phyloP scores from a whole-genome alignment of 2,113 vertebrate species.

The Cololabis saira region DNA sequence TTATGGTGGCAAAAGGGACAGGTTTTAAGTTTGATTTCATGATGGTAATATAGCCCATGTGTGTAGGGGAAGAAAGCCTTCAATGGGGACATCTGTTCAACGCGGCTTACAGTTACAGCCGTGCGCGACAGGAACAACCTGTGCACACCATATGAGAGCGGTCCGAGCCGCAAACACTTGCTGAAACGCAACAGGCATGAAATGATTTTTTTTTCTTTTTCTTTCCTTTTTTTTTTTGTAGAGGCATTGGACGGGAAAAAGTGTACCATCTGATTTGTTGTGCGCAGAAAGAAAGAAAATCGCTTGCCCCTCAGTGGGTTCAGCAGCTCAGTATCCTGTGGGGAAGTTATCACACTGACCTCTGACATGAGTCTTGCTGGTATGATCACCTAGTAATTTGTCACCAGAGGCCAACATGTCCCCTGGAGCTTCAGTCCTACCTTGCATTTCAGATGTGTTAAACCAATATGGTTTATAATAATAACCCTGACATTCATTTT shows the following conservation, averaged over 20 bases:
- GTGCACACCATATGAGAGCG: slow-evolving; percentile 80
- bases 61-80: slow-evolving; percentile 92
- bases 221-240: not conserved
- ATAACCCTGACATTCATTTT: not conserved
- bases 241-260: slow-evolving; percentile 23
- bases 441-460: slow-evolving; percentile 41
- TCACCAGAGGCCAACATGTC: slow-evolving; percentile 65
- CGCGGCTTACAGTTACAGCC: slow-evolving; percentile 90
- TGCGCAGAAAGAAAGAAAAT: slow-evolving; percentile 39
- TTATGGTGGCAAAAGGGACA: slow-evolving; percentile 95
- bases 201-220: slow-evolving; percentile 12
- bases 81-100: slow-evolving; percentile 98
- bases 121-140: slow-evolving; percentile 87
- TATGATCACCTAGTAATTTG: slow-evolving; percentile 71
- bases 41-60: slow-evolving; percentile 92
- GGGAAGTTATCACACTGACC: slow-evolving; percentile 65
- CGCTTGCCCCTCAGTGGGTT: slow-evolving; percentile 3
- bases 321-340: slow-evolving; percentile 45
- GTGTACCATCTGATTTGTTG: slow-evolving; percentile 8
- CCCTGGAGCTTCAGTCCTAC: slow-evolving; percentile 28
- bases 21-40: slow-evolving; percentile 97
- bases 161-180: slow-evolving; percentile 36
- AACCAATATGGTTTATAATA: slow-evolving; percentile 23
- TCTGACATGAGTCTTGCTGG: slow-evolving; percentile 65
- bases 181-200: slow-evolving; percentile 64